Base-by-base conservation (phyloP, 2,888 invertebrate species). In the Caradrina kadenii region DNA sequence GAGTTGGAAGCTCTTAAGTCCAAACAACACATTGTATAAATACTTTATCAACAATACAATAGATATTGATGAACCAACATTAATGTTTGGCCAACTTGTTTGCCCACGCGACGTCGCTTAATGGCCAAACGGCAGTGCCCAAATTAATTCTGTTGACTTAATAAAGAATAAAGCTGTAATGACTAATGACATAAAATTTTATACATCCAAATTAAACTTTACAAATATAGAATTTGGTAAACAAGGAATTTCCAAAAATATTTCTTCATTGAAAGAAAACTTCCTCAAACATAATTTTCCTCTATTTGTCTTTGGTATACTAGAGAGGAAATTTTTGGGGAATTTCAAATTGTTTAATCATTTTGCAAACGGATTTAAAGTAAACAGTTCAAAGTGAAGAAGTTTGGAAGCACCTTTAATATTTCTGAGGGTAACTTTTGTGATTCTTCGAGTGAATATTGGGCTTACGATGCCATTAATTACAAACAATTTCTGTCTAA, bases 211-310 rank as follows among this genome's bases (percentile, higher is more conserved):
- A 67, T 59, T 39, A 26, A 81, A 80, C 69, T 83, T 78, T 59
- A 35, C 22, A 73, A 74, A 76, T 62, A 70, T 35, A 62, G 63
- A 69, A 73, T 83, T 74, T 73, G 15, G 35, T 58, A 77, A 62
- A 26, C 35, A 39, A 0, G 56, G 54, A 73, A 72, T 64, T 45
- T 55, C 52, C 65, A 73, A 82, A 80, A 72, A 73, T 67, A 22
- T 82, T 80, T n/a, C n/a, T 78, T 67, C 64, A 63, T 75, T 74
- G 60, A 75, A 72, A 68, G 49, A 69, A 70, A 81, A 75, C 61
- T 80, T 84, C 42, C n/a, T 59, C 10, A 22, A 63, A 69, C 35
- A 66, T 52, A 73, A 81, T 79, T 84, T 64, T 52, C 49, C 59
- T 73, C 19, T 61, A 69, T 76, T 81, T 74, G 65, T 81, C 61